A percentile compares a stretch with the other conserved stretches of the same genome.
phyloP scores from a whole-genome alignment of 2,888 invertebrate species.

The Lasioglossum marginatum region DNA sequence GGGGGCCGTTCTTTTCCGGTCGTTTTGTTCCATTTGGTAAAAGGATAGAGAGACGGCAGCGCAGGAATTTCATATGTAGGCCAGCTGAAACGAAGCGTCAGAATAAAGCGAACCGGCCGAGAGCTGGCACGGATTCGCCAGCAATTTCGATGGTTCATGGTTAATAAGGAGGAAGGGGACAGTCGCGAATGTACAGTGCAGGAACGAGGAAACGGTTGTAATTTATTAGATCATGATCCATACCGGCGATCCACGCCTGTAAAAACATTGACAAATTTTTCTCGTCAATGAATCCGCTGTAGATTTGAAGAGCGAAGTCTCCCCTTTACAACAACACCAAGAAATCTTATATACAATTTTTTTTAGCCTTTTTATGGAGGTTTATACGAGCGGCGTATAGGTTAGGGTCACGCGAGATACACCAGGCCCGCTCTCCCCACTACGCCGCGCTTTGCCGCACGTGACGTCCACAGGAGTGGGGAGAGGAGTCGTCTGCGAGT shows the following conservation, averaged over 20 bases:
- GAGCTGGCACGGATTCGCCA: constrained; percentile 48
- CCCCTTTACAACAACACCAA: no score
- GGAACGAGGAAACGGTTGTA: neutral
- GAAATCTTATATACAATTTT: no score
- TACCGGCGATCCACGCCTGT: no score
- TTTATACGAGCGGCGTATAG: no score
- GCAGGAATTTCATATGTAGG: constrained; percentile 53
- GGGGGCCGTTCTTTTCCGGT: constrained; percentile 31
- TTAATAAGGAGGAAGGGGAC: constrained; percentile 11
- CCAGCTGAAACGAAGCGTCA: constrained; percentile 55
- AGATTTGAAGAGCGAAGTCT: neutral
- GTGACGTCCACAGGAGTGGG: no score
- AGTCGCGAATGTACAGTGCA: neutral
- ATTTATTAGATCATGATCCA: neutral
- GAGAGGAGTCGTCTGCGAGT: no score
- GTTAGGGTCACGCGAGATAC: no score
- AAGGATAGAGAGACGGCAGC: constrained; percentile 50
- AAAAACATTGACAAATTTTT: neutral
- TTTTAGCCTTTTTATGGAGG: no score
- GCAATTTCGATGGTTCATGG: constrained; percentile 44
- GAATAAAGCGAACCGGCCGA: constrained; percentile 45
- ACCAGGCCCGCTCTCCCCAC: no score
- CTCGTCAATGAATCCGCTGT: neutral
- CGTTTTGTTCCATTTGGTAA: constrained; percentile 56
- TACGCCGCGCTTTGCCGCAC: no score